Evolutionary conservation across 2,797 vertebrate genomes (phyloP).

Genomic region (Orestias chungarensis): DNA sequence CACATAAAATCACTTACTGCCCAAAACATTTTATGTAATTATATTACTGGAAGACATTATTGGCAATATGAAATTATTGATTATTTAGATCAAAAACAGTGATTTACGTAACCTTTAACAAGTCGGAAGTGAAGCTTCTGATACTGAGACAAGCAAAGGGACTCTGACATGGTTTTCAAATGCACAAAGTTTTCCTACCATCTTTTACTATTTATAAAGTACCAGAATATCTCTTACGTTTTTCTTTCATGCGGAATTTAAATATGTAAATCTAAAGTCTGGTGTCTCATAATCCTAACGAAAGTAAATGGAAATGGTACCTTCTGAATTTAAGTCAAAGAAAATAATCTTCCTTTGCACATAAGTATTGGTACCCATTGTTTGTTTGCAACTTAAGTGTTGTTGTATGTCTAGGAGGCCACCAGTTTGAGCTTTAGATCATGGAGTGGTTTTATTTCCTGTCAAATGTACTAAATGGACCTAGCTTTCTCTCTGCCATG

Average conservation of each 20-base stretch:
- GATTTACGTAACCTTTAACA: too few relatives aligned
- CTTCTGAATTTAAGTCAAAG: background rate
- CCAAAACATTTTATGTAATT: too few relatives aligned
- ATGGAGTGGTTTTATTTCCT: constrained; percentile 48
- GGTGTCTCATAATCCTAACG: too few relatives aligned
- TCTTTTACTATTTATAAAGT: background rate
- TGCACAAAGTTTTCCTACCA: background rate
- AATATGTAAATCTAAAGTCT: background rate
- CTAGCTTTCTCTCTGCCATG: constrained; percentile 44
- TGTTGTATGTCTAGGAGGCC: constrained; percentile 12
- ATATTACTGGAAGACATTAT: too few relatives aligned
- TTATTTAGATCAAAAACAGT: too few relatives aligned
- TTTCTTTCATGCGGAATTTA: background rate
- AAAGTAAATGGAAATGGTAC: background rate
- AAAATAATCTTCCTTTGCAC: background rate
- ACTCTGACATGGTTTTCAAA: too few relatives aligned
- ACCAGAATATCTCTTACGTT: background rate
- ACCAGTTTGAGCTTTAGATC: constrained; percentile 45
- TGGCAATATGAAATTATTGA: too few relatives aligned
- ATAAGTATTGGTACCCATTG: background rate
- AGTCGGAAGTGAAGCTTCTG: too few relatives aligned
- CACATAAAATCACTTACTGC: too few relatives aligned
- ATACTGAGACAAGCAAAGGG: too few relatives aligned
- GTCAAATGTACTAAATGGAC: constrained; percentile 63
- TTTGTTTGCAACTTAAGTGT: background rate